Base-by-base conservation (phyloP, 2,888 invertebrate genomes). In the Apoda limacodes region DNA sequence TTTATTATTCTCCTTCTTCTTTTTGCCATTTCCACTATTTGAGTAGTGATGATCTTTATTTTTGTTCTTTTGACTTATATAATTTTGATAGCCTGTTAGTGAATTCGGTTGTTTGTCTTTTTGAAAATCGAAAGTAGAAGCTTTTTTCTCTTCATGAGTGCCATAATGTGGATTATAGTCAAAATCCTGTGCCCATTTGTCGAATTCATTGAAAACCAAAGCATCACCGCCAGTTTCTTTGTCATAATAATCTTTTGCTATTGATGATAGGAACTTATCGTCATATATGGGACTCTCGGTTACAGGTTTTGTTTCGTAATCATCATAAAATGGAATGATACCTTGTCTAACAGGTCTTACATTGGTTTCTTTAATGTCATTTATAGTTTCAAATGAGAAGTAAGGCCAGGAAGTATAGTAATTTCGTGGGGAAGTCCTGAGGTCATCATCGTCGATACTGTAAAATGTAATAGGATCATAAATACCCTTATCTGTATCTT, bases 281-380 rank as follows among this genome's bases (percentile, higher is more conserved):
- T 61, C 69, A 25, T 32, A 42, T 19, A 64, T 48, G 3, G 72
- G 74, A 40, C 68, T 69, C 26, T 68, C 61, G 5, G 54, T 46
- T n/a, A 17, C 31, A 11, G 26, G 22, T 3, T 27, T 6, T 7
- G 21, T 38, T 6, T 63, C 53, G 14, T 61, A 46, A 17, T 56
- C 34, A 55, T 75, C 75, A 34, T 67, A 55, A 9, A 74, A 69
- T 2, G 75, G 75, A 42, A 68, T 72, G n/a, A 62, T 32, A 38
- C 7, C 17, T 6, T 7, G 17, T 6, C 7, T 7, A 6, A 17
- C 7, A 2, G 55, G 60, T 36, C 62, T 70, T 27, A 65, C 58
- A 5, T 40, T 41, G 5, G 17, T 7, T 35, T 60, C 57, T 3
- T 47, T 38, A 15, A 52, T 50, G 10, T 50, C 46, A 23, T 60